A percentile compares a stretch with the other conserved stretches of the same genome.
phyloP scores from a whole-genome alignment of 2,113 vertebrate species.

The Struthidea cinerea region DNA sequence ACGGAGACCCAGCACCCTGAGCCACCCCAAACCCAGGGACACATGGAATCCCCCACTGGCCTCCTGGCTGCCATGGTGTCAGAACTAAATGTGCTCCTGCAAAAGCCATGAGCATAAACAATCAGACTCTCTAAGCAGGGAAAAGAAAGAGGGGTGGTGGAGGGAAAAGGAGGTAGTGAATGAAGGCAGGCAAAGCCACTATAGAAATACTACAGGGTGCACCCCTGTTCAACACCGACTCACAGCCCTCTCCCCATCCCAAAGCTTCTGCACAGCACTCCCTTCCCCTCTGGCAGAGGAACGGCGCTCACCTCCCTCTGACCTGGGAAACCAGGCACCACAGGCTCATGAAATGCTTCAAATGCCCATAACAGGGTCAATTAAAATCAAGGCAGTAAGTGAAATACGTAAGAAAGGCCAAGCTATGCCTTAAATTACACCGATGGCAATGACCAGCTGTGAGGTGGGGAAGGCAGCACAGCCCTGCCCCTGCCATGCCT shows the following conservation, averaged over 20 bases:
- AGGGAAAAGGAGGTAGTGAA: background rate
- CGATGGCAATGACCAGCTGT: fast-evolving
- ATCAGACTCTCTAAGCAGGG: background rate
- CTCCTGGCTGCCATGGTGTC: background rate
- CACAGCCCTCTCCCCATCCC: background rate
- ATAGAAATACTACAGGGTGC: background rate
- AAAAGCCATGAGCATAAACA: background rate
- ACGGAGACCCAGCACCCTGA: background rate
- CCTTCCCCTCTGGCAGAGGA: background rate
- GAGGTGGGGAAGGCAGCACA: fast-evolving
- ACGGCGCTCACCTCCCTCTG: background rate
- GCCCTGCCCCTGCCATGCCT: background rate
- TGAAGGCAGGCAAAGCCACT: background rate
- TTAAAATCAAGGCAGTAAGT: background rate
- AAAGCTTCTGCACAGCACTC: background rate
- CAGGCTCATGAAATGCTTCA: background rate
- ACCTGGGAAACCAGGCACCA: background rate
- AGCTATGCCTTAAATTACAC: background rate
- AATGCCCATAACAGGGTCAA: background rate
- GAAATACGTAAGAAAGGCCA: background rate
- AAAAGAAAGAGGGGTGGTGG: background rate
- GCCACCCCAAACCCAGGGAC: background rate
- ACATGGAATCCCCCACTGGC: fast-evolving
- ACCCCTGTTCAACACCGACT: background rate
- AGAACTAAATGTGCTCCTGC: background rate